These are phyloP conservation scores for Drosophila differens DNA, from an alignment of 2,888 invertebrate species.

Conservation along the genomic window DNA sequence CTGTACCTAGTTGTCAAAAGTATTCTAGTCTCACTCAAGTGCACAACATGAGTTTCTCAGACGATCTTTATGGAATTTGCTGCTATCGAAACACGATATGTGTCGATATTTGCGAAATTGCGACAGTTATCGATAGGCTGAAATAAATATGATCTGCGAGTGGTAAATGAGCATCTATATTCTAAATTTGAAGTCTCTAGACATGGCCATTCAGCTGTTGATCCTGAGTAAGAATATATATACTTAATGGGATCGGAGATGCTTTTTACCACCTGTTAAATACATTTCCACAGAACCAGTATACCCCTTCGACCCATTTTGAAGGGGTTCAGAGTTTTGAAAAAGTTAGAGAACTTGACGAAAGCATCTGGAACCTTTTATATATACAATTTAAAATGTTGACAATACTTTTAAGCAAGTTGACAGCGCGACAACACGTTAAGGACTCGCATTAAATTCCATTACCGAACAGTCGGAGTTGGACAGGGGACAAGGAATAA, in stretches of 20 bases:
- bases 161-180: too few species aligned
- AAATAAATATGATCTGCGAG: not conserved
- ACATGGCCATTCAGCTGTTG: not conserved
- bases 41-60: too few species aligned
- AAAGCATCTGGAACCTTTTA: not conserved
- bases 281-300: not conserved
- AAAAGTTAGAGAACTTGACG: not conserved
- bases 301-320: not conserved
- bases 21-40: too few species aligned
- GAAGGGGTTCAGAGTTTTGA: not conserved
- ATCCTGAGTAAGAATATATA: not conserved
- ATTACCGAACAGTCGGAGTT: not conserved
- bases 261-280: not conserved
- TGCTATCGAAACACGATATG: not conserved
- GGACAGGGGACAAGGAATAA: not conserved
- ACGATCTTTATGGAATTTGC: not conserved
- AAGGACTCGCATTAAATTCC: not conserved
- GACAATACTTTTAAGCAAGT: conserved; percentile 6
- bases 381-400: not conserved
- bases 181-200: too few species aligned
- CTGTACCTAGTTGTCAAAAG: not conserved
- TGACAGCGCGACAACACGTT: not conserved
- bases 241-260: not conserved
- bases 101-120: not conserved
- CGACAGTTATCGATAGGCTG: not conserved